Conservation (phyloP, 2,888 invertebrate species). For the Atrina japonica region DNA sequence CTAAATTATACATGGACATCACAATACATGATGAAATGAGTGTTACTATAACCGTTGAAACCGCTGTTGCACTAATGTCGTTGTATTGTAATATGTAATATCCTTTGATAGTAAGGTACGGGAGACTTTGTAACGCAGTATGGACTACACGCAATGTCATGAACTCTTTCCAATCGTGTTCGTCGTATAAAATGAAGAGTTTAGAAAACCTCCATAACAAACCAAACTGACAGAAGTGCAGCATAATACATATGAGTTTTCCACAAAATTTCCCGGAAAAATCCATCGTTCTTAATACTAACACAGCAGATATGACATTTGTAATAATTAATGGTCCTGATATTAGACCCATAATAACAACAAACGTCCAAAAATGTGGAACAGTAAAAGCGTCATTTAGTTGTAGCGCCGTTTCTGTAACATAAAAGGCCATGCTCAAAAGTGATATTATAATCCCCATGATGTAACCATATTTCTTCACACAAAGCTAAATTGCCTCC, state of each 20-base stretch:
- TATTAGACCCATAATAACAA: constrained; percentile 49
- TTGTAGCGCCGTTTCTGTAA: constrained; percentile 55
- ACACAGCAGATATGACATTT: constrained; percentile 61
- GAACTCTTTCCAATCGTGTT: constrained; percentile 61
- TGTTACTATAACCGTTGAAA: constrained; percentile 46
- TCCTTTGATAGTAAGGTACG: constrained; percentile 52
- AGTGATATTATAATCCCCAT: constrained; percentile 42
- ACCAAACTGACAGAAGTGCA: constrained; percentile 66
- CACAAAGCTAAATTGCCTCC: no score
- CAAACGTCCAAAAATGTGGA: constrained; percentile 41
- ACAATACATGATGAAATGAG: constrained; percentile 49
- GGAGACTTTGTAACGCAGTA: constrained; percentile 60
- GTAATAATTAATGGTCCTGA: constrained; percentile 55
- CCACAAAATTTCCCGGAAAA: constrained; percentile 54
- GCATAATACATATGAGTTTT: constrained; percentile 53
- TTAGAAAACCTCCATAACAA: constrained; percentile 65
- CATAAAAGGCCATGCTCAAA: constrained; percentile 33
- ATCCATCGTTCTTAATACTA: constrained; percentile 57
- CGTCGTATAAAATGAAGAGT: constrained; percentile 57
- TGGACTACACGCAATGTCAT: constrained; percentile 62
- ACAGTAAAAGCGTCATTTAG: constrained; percentile 42
- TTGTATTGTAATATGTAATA: constrained; percentile 44
- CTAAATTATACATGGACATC: constrained; percentile 49
- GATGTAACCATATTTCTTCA: background rate
- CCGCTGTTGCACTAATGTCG: constrained; percentile 32